Evolutionary conservation across 2,888 invertebrate species (phyloP).

Genomic region (Anthophora plumipes): DNA sequence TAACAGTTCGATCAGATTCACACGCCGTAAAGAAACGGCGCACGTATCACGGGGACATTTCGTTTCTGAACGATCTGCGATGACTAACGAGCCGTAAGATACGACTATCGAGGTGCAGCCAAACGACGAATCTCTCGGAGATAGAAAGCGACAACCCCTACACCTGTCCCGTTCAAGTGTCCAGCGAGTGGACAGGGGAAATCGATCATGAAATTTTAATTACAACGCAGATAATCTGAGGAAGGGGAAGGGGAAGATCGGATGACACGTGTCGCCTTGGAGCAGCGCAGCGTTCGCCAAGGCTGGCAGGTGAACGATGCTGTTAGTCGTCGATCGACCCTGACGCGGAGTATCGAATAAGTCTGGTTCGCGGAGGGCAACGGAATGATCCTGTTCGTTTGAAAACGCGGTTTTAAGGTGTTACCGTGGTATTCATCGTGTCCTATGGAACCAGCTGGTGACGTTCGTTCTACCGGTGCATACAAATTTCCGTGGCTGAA

Average conservation of each 20-base stretch:
- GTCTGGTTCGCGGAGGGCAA: background rate
- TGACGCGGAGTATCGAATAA: constrained; percentile 32
- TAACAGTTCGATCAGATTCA: no score
- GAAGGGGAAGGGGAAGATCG: constrained; percentile 14
- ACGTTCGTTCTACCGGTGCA: constrained; percentile 33
- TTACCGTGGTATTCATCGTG: constrained; percentile 7
- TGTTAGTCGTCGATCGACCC: constrained; percentile 39
- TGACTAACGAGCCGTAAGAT: constrained; percentile 45
- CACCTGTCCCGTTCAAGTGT: constrained; percentile 40
- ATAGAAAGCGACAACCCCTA: constrained; percentile 37
- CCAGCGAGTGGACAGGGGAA: constrained; percentile 8
- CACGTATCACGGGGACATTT: background rate
- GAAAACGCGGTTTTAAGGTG: constrained; percentile 10
- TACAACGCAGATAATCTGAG: constrained; percentile 33
- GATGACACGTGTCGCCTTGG: constrained; percentile 37
- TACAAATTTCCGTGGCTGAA: constrained; percentile 44
- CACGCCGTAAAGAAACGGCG: background rate
- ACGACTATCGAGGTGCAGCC: constrained; percentile 1
- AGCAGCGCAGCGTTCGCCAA: constrained; percentile 14
- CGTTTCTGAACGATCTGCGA: constrained; percentile 18
- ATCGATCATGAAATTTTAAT: constrained; percentile 63
- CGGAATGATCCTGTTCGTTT: background rate
- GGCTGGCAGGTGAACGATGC: constrained; percentile 49
- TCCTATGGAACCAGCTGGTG: constrained; percentile 39
- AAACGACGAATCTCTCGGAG: constrained; percentile 3